Percentiles rank a stretch among this genome's conserved stretches.
Evolutionary conservation across 1,140 invertebrate species (phyloP).

Genomic region (Drosophila rufa): DNA sequence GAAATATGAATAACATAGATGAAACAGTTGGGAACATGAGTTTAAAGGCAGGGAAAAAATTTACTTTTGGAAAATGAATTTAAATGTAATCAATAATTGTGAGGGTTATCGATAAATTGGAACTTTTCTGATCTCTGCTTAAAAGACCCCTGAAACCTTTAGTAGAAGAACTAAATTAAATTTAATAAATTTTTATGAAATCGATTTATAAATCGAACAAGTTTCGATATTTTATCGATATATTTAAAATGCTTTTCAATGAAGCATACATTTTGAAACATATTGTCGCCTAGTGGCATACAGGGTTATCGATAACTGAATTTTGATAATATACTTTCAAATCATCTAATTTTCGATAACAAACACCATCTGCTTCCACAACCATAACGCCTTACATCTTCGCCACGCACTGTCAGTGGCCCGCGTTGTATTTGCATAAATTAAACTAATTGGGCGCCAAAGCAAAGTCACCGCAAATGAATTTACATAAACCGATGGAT

Average conservation of each 20-base stretch:
- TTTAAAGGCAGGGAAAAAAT: not conserved
- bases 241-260: too few species aligned
- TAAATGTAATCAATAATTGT: not conserved
- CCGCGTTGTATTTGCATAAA: conserved; percentile 47
- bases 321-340: too few species aligned
- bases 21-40: not conserved
- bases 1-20: conserved; percentile 21
- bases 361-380: not conserved
- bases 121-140: not conserved
- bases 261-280: too few species aligned
- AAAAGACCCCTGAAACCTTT: not conserved
- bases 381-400: conserved; percentile 16
- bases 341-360: not conserved
- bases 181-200: too few species aligned
- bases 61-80: not conserved
- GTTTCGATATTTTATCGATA: too few species aligned
- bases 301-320: not conserved
- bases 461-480: conserved; percentile 50
- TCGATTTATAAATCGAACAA: too few species aligned
- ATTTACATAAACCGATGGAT: conserved; percentile 52
- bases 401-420: conserved; percentile 35
- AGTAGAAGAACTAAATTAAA: too few species aligned
- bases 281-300: not conserved
- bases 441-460: conserved; percentile 55
- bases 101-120: not conserved